Base-by-base conservation (phyloP, 2,113 vertebrate species). In the Pedetes capensis region DNA sequence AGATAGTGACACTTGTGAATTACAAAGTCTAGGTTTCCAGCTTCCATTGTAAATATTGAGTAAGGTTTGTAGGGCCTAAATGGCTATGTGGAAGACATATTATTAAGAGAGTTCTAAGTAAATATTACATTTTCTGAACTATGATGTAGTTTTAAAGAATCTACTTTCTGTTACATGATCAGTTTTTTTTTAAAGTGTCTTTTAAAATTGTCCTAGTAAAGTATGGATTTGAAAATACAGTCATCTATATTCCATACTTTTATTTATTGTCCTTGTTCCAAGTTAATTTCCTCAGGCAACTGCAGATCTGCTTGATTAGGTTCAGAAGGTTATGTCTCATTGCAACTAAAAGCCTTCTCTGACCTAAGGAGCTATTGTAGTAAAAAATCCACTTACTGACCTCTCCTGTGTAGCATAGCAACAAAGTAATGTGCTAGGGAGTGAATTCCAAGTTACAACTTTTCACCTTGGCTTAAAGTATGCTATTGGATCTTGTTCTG, bases 31-130 rank as follows among this genome's bases (percentile, higher is more conserved):
- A 79, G 55, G 6, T 82, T 49, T 86, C 20, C 82, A 80, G 37
- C 76, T 53, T 93, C 23, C 49, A 1, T 64, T 89, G 75, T 66
- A 59, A 76, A 39, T 90, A 76, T 90, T 90, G 71, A 37, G 25
- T 82, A 91, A 49, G 42, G 6, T 66, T 91, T 92, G 27, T 92
- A 85, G 82, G 63, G 34, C 51, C 37, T 81, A 79, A 57, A 51
- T 95, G 18, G 68, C 42, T 79, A 0, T 92, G 37, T 93, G 59
- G 16, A 63, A 91, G 53, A 32, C 47, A 68, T 27, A 76, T 69
- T 49, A 68, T 87, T 88, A 84, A 82, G 64, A 90, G 42, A 71
- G 27, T 66, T 93, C 93, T 68, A 93, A 47, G 44, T 89, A 96
- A 89, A 83, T 22, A 57, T 72, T 74, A 61, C 5, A 74, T 66